A percentile compares a stretch with the other conserved stretches of the same genome.
These are phyloP conservation scores for Macrotrachela quadricornifera DNA, from an alignment of 1,140 invertebrate genomes.

Conservation along the genomic window DNA sequence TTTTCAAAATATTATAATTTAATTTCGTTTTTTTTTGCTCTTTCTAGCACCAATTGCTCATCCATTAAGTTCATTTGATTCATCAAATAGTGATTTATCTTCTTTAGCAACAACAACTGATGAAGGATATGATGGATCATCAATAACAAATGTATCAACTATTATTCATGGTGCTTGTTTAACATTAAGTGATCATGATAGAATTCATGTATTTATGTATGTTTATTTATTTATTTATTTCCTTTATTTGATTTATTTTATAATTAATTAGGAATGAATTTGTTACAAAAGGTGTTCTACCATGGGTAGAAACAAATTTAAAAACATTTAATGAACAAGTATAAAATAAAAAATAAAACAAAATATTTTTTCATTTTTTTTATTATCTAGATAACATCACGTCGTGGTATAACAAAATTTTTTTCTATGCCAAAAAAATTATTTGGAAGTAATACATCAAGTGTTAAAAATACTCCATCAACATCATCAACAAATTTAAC, in stretches of 20 bases:
- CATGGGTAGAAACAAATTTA: slow-evolving; percentile 68
- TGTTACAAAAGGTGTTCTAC: slow-evolving; percentile 57
- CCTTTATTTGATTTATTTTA: too few species aligned
- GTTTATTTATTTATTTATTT: too few species aligned
- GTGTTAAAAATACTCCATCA: slow-evolving; percentile 34
- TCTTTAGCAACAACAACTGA: neutral
- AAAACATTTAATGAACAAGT: slow-evolving; percentile 57
- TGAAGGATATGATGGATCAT: slow-evolving; percentile 22
- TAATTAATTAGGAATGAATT: slow-evolving; percentile 57
- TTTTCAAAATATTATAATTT: too few species aligned
- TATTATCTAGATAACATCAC: slow-evolving; percentile 18
- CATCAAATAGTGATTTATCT: too few species aligned
- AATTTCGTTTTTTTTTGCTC: too few species aligned
- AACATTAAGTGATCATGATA: slow-evolving; percentile 51
- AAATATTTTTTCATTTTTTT: neutral
- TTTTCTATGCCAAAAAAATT: slow-evolving; percentile 77
- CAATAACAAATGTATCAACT: slow-evolving; percentile 11
- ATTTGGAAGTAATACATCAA: slow-evolving; percentile 73
- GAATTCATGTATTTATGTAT: slow-evolving; percentile 51
- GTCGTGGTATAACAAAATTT: slow-evolving; percentile 67
- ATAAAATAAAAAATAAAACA: slow-evolving; percentile 19
- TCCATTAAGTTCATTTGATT: too few species aligned
- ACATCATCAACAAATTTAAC: slow-evolving; percentile 38
- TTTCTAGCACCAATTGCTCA: too few species aligned
- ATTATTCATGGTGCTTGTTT: slow-evolving; percentile 44